Evolutionary conservation across 2,888 invertebrate genomes (phyloP).

Genomic region (Bombylius discolor): DNA sequence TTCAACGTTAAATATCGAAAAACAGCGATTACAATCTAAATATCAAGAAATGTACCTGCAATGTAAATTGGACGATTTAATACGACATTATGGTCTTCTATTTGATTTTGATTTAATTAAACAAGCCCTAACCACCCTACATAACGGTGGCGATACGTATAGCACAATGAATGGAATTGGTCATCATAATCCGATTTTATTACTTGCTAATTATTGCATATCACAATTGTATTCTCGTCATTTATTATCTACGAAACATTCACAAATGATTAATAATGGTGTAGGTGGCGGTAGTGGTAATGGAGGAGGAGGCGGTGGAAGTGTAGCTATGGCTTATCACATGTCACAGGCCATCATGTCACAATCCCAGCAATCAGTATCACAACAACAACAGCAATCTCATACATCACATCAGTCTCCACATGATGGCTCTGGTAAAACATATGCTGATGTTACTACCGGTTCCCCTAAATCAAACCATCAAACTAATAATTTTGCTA

Average conservation of each 20-base stretch:
- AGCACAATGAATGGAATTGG: constrained; percentile 21
- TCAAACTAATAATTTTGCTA: constrained; percentile 3
- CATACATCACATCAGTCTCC: constrained; percentile 15
- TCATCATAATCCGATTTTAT: constrained; percentile 54
- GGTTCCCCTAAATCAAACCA: constrained; percentile 21
- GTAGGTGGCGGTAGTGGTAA: no score
- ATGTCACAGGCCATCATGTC: constrained; percentile 15
- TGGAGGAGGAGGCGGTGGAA: neutral
- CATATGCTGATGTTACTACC: constrained; percentile 27
- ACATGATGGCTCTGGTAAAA: constrained; percentile 16
- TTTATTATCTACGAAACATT: constrained; percentile 35
- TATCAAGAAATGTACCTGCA: constrained; percentile 60
- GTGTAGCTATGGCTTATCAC: neutral
- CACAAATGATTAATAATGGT: constrained; percentile 43
- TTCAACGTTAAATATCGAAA: constrained; percentile 48
- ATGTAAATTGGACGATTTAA: constrained; percentile 56
- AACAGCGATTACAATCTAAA: constrained; percentile 51
- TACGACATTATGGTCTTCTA: constrained; percentile 50
- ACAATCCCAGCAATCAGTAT: constrained; percentile 18
- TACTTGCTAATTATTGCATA: constrained; percentile 65
- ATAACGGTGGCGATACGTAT: constrained; percentile 38
- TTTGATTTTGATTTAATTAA: constrained; percentile 55
- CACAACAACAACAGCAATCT: constrained; percentile 7
- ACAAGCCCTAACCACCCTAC: constrained; percentile 50
- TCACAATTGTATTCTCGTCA: constrained; percentile 56